Percentiles rank a stretch among this genome's conserved stretches.
phyloP scores from a whole-genome alignment of 2,113 vertebrate genomes.

The Chaenogobius annularis region DNA sequence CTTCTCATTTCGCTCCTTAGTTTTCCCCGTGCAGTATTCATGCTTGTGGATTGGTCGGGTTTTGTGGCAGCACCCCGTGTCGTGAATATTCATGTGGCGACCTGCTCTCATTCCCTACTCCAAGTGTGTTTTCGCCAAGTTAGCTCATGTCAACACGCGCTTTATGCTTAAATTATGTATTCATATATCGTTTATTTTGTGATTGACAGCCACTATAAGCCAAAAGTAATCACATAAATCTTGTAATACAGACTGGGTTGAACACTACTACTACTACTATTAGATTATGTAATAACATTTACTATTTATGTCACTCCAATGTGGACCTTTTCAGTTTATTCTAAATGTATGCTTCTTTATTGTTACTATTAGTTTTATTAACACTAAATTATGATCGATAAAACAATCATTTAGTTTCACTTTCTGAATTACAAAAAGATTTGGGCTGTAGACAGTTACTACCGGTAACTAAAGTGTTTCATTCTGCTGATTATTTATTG shows the following conservation, averaged over 20 bases:
- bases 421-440: too few species aligned
- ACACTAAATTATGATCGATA: too few species aligned
- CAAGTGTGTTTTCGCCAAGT: conserved; percentile 13
- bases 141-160: neutral
- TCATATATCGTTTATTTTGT: neutral
- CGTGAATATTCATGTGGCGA: conserved; percentile 42
- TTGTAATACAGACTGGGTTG: neutral
- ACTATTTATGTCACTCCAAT: neutral
- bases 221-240: neutral
- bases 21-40: conserved; percentile 23
- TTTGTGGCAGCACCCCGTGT: conserved; percentile 30
- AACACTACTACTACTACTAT: neutral
- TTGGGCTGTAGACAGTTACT: too few species aligned
- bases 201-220: neutral
- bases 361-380: too few species aligned
- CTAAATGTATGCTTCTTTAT: neutral
- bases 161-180: neutral
- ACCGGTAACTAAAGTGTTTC: too few species aligned
- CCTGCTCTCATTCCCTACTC: conserved; percentile 10
- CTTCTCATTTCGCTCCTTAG: neutral
- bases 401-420: too few species aligned
- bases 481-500: too few species aligned
- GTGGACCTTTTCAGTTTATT: neutral
- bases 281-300: neutral
- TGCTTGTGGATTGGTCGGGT: conserved; percentile 34